Percentiles rank a stretch among this genome's conserved stretches.
Conservation (phyloP, 2,797 vertebrate genomes). For the Rhabdophis nuchalis region DNA sequence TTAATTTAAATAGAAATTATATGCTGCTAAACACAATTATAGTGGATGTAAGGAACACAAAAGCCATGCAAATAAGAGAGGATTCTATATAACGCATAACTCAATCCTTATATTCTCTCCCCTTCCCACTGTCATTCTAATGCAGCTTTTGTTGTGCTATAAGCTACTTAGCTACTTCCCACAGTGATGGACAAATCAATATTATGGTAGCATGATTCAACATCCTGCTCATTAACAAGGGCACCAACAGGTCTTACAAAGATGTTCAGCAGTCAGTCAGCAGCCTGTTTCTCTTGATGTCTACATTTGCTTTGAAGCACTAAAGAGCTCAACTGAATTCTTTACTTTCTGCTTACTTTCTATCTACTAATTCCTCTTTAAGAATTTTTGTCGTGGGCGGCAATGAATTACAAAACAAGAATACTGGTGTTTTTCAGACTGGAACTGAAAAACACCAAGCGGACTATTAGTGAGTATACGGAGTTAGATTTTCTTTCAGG, state of each 20-base stretch:
- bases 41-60: neutral
- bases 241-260: neutral
- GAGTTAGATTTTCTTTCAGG: neutral
- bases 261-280: neutral
- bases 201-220: neutral
- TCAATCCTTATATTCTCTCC: neutral
- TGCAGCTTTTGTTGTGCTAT: neutral
- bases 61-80: neutral
- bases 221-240: neutral
- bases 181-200: too few species aligned
- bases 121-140: neutral
- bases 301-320: neutral
- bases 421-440: too few species aligned
- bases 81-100: neutral
- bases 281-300: neutral
- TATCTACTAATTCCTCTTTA: neutral
- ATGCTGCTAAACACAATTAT: neutral
- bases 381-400: fast-evolving
- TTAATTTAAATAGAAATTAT: neutral
- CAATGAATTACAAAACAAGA: neutral
- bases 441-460: fast-evolving
- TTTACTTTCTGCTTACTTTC: neutral
- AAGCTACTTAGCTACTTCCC: neutral
- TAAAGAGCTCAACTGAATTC: neutral
- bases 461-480: neutral